Base-by-base conservation (phyloP, 2,888 invertebrate genomes). In the Allacma fusca region DNA sequence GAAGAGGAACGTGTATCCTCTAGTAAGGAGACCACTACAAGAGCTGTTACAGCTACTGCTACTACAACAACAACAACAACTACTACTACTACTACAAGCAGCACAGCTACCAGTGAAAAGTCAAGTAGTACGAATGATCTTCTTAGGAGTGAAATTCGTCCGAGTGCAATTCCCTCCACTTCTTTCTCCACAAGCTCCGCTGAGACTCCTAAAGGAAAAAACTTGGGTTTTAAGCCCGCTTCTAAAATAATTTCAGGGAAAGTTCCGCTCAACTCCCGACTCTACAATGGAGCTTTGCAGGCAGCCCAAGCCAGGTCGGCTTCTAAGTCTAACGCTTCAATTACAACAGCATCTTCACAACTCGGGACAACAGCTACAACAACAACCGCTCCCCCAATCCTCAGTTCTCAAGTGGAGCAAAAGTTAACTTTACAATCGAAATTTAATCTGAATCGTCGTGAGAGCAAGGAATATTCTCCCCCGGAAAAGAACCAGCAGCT, bases 371-470 rank as follows among this genome's bases (percentile, higher is more conserved):
- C 68, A 43, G 40, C 68, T 2, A 16, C 64, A 26, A 23, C n/a
- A 43, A 23, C n/a, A 21, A 43, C 68, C 40, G 21, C 34, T 57
- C 71, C 59, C 19, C 4, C 59, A 62, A 62, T 59, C 57, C 43
- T 68, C 68, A 19, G n/a, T 26, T 69, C 70, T 44, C 21, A 50
- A 57, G 26, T 19, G 26, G 71, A 29, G 29, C 28, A 71, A 71
- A 71, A 57, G 70, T 70, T 70, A 70, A 70, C 70, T 70, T 70
- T 44, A 26, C 44, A 44, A 26, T 57, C 57, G 57, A 71, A 57
- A 50, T 71, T 71, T 71, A 71, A 71, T 71, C 71, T 57, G 26
- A 34, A 28, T 19, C 69, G 24, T 68, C 68, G 7, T 23, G 70
- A 70, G 68, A 43, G 21, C 40, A 24, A 1, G 40, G 23, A 68